A percentile compares a stretch with the other conserved stretches of the same genome.
phyloP scores from a whole-genome alignment of 2,797 vertebrate species.

The Eulemur rubriventer region DNA sequence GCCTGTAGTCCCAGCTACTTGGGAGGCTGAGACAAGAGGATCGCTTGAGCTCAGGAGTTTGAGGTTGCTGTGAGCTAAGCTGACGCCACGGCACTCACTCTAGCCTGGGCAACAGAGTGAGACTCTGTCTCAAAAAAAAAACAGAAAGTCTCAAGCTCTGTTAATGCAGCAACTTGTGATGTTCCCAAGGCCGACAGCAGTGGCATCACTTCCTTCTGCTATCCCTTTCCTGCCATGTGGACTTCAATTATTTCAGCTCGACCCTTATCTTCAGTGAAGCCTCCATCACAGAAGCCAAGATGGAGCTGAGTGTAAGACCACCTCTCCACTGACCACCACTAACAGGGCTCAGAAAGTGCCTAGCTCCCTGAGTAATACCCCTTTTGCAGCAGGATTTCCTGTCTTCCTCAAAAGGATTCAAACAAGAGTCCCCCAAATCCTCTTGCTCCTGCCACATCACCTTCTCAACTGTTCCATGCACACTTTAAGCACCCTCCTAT shows the following conservation, averaged over 20 bases:
- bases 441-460: not conserved
- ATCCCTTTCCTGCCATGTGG: not conserved
- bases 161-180: not conserved
- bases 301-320: not conserved
- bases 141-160: not conserved
- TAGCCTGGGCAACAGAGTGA: no score
- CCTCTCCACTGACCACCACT: not conserved
- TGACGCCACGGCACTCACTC: no score
- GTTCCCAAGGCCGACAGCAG: fast-evolving
- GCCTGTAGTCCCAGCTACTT: no score
- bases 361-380: not conserved
- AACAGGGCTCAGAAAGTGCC: not conserved
- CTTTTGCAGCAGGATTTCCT: not conserved
- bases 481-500: not conserved
- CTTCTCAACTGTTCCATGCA: not conserved
- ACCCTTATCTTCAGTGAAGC: not conserved
- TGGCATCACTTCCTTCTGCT: not conserved
- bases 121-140: no score
- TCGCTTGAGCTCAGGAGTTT: no score
- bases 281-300: not conserved
- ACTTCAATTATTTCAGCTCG: not conserved
- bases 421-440: not conserved
- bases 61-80: no score
- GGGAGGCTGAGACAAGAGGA: no score
- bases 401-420: not conserved